Evolutionary conservation across 2,888 invertebrate genomes (phyloP), one percentile per base, ranked within the genome.

Genomic region (Acanthosepion esculentum): DNA sequence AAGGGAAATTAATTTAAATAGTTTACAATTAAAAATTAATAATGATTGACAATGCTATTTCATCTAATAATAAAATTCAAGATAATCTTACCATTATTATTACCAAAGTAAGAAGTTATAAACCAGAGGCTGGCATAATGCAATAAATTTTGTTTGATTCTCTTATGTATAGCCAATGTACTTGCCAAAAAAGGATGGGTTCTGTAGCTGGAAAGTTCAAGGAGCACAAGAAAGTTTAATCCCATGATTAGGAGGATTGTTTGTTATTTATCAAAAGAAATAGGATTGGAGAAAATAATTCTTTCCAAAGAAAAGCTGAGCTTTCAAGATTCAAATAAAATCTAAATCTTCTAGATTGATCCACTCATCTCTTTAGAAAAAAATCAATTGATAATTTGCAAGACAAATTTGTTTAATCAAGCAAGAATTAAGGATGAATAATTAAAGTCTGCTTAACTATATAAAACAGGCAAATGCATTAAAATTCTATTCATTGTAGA

Each of bases 351-450:
- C 0, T 12, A n/a, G 78, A 78, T 78, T 78, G 78, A 78, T 78
- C 78, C 78, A n/a, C n/a, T 78, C 78, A 15, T n/a, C 78, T 78
- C n/a, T 78, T 78, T 78, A 78, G n/a, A n/a, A 3, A n/a, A 23
- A 78, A 78, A 33, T 78, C 78, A 78, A 78, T 78, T n/a, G 78
- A 78, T 33, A n/a, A 78, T 78, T 78, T 78, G 4, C n/a, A 78
- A n/a, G 78, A 78, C 78, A 78, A 78, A 78, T 78, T 78, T 78
- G 78, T 78, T 33, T 78, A 78, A 78, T 78, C n/a, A 78, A 33
- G n/a, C 78, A 78, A 78, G n/a, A 78, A 23, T 50, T 50, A 23
- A 23, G 7, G 23, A 33, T 33, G 18, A n/a, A 78, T 78, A 78
- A 78, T 78, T 78, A 78, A n/a, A n/a, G n/a, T 33, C 78, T 15